Percentiles rank a stretch among this genome's conserved stretches.
phyloP scores from a whole-genome alignment of 2,797 vertebrate species.

The Cheirogaleus major region DNA sequence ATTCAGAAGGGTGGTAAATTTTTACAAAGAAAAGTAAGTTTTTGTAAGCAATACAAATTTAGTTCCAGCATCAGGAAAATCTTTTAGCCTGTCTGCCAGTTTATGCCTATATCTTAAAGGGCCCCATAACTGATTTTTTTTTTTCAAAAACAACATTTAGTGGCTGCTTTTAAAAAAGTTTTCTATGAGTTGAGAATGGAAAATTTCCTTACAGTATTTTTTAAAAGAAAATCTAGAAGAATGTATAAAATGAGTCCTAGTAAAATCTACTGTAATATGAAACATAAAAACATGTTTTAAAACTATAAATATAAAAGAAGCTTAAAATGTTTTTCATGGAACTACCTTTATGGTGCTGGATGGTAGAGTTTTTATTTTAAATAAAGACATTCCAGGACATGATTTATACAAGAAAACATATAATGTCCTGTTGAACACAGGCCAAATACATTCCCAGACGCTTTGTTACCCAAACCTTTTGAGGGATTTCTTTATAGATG shows the following conservation, averaged over 20 bases:
- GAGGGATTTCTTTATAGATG: conserved; percentile 86
- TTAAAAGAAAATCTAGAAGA: conserved; percentile 61
- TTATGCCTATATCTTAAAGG: not conserved
- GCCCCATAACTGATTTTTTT: not conserved
- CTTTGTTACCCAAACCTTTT: conserved; percentile 85
- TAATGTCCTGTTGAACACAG: conserved; percentile 81
- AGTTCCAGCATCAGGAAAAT: not conserved
- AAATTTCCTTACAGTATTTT: conserved; percentile 61
- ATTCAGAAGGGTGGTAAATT: conserved; percentile 24
- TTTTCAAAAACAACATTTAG: not conserved
- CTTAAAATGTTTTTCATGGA: conserved; percentile 67
- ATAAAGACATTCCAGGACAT: conserved; percentile 72
- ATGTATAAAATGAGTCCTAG: conserved; percentile 49
- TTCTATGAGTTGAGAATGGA: conserved; percentile 56
- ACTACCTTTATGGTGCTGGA: conserved; percentile 63
- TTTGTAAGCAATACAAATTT: not conserved
- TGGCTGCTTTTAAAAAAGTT: conserved; percentile 2
- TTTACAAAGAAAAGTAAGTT: conserved; percentile 35
- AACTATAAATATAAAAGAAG: conserved; percentile 62
- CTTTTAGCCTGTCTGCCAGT: not conserved
- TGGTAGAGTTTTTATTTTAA: conserved; percentile 71
- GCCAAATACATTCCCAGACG: conserved; percentile 90
- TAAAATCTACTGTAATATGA: conserved; percentile 49
- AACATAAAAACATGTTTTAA: conserved; percentile 46
- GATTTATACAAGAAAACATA: conserved; percentile 85